These are phyloP conservation scores for Drosophila nigritarsus DNA, from an alignment of 2,888 invertebrate species.

Conservation along the genomic window DNA sequence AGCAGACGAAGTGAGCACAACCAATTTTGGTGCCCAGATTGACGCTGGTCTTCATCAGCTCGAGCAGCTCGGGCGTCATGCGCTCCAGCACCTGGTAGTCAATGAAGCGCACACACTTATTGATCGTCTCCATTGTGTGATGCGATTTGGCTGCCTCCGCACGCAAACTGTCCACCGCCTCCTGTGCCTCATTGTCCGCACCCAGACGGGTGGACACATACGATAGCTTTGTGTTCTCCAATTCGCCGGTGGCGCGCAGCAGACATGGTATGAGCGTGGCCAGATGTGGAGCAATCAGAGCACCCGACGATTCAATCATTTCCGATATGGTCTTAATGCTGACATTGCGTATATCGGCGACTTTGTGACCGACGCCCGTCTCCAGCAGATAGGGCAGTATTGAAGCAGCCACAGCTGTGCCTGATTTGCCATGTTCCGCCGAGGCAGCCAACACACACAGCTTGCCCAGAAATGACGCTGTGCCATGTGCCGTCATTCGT, in stretches of 20 bases:
- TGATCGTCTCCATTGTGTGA: slow-evolving; percentile 94
- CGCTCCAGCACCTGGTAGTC: slow-evolving; percentile 91
- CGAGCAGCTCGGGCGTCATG: slow-evolving; percentile 92
- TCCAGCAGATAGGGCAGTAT: slow-evolving; percentile 93
- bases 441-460: slow-evolving; percentile 90
- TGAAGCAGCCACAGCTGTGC: slow-evolving; percentile 89
- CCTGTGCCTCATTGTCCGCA: slow-evolving; percentile 90
- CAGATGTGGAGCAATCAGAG: slow-evolving; percentile 92
- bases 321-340: slow-evolving; percentile 94
- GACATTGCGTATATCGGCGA: slow-evolving; percentile 91
- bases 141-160: slow-evolving; percentile 93
- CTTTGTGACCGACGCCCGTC: slow-evolving; percentile 91
- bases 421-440: slow-evolving; percentile 89
- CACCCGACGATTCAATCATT: slow-evolving; percentile 92
- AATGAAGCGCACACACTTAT: slow-evolving; percentile 91
- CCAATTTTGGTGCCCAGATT: slow-evolving; percentile 94
- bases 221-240: slow-evolving; percentile 92
- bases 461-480: slow-evolving; percentile 91
- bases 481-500: slow-evolving; percentile 90
- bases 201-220: slow-evolving; percentile 91
- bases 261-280: slow-evolving; percentile 92
- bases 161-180: slow-evolving; percentile 91
- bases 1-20: slow-evolving; percentile 91
- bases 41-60: slow-evolving; percentile 91
- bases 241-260: slow-evolving; percentile 93